phyloP scores from a whole-genome alignment of 2,888 invertebrate genomes.

The Melitaea athalia region DNA sequence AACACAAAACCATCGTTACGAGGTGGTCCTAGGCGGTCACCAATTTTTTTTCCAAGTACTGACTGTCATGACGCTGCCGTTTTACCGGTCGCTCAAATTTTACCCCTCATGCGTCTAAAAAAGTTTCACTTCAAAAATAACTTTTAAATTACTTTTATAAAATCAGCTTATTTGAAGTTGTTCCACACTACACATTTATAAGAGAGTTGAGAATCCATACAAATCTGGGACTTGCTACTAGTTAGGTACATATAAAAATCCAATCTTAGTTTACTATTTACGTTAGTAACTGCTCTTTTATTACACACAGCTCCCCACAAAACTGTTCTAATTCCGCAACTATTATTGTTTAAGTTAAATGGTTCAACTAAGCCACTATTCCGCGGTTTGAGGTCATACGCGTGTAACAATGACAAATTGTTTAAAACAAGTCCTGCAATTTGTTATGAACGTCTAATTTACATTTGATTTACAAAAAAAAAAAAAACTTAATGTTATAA shows the following conservation, averaged over 20 bases:
- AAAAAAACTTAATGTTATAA: neutral
- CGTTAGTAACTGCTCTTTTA: conserved; percentile 18
- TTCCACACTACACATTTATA: no score
- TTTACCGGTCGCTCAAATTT: no score
- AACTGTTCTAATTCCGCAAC: conserved; percentile 38
- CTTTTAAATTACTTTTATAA: no score
- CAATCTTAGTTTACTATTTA: conserved; percentile 4
- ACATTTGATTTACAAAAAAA: neutral
- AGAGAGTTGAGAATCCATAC: no score
- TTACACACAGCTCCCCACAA: conserved; percentile 27
- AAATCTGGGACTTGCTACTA: neutral
- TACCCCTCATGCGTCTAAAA: no score
- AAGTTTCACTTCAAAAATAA: no score
- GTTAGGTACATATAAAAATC: neutral
- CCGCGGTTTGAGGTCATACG: conserved; percentile 5
- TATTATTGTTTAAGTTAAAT: conserved; percentile 31
- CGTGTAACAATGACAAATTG: neutral
- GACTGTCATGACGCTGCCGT: no score
- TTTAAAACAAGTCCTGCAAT: neutral
- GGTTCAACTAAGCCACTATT: conserved; percentile 12
- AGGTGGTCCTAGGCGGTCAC: no score
- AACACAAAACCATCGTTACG: no score
- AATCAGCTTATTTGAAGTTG: no score
- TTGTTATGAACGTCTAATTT: neutral
- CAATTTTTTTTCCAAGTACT: no score